phyloP scores from a whole-genome alignment of 2,888 invertebrate species.

The Entomobrya proxima region DNA sequence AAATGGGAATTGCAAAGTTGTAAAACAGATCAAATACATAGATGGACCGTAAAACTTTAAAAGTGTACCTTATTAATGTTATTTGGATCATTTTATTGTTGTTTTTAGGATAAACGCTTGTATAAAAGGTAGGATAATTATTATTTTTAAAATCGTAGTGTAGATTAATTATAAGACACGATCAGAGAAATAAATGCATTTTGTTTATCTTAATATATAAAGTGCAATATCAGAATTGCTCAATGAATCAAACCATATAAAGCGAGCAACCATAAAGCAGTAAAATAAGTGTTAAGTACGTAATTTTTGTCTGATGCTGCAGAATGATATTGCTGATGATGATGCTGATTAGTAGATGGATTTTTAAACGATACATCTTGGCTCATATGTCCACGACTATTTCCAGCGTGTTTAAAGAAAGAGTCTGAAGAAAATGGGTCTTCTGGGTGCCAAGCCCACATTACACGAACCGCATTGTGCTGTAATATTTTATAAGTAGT shows the following conservation, averaged over 20 bases:
- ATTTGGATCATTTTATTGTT: too few species aligned
- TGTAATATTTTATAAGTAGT: too few species aligned
- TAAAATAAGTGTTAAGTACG: not conserved
- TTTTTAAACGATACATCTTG: slow-evolving; percentile 44
- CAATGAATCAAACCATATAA: not conserved
- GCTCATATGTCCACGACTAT: slow-evolving; percentile 68
- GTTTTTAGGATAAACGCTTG: too few species aligned
- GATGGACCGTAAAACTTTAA: too few species aligned
- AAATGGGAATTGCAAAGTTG: too few species aligned
- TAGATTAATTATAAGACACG: too few species aligned
- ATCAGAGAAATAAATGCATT: too few species aligned
- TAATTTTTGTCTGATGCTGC: not conserved
- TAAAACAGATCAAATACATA: too few species aligned
- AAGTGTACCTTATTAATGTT: too few species aligned
- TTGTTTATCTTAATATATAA: too few species aligned
- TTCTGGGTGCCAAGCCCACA: slow-evolving; percentile 71
- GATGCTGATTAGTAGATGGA: slow-evolving; percentile 4
- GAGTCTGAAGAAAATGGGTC: slow-evolving; percentile 54
- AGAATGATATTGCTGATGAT: slow-evolving; percentile 32
- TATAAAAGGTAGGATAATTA: too few species aligned
- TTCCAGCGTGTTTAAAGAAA: slow-evolving; percentile 65
- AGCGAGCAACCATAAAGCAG: not conserved
- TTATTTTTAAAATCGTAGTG: too few species aligned
- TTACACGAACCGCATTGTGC: slow-evolving; percentile 67
- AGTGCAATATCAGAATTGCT: not conserved